phyloP scores from a whole-genome alignment of 2,113 vertebrate genomes.

The Gymnogyps californianus region DNA sequence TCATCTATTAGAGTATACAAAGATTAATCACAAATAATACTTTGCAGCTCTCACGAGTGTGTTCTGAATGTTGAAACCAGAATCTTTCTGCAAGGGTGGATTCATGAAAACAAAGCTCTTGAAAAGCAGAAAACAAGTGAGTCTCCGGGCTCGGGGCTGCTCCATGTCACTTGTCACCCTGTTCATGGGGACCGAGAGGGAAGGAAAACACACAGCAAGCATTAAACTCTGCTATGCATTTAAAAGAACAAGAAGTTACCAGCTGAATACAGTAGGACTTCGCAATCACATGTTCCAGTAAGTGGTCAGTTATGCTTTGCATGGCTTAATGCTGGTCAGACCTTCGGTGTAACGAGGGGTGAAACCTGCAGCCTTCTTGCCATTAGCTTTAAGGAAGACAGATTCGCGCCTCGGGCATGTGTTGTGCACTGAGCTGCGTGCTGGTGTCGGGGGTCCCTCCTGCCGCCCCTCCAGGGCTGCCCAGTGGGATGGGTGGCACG shows the following conservation, averaged over 20 bases:
- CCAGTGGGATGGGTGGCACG: neutral
- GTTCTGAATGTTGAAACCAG: neutral
- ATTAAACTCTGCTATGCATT: rapidly evolving
- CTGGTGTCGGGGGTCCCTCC: too few relatives aligned
- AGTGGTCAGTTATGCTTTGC: neutral
- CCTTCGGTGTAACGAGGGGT: neutral
- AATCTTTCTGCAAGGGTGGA: neutral
- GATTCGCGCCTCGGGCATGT: rapidly evolving
- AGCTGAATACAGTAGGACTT: neutral
- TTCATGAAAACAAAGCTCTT: neutral
- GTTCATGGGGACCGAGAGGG: rapidly evolving
- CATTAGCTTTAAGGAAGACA: neutral
- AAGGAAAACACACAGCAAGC: neutral
- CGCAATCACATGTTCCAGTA: rapidly evolving
- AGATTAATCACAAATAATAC: neutral
- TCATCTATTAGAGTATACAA: neutral
- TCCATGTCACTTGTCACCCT: neutral
- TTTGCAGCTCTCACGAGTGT: neutral
- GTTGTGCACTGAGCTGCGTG: rapidly evolving
- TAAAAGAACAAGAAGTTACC: neutral
- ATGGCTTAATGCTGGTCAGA: neutral
- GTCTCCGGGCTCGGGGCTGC: rapidly evolving
- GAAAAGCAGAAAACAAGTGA: neutral
- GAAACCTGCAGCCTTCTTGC: neutral
- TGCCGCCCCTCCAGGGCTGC: neutral